Evolutionary conservation across 1,140 invertebrate genomes (phyloP).

Genomic region (Holotrichia oblita): DNA sequence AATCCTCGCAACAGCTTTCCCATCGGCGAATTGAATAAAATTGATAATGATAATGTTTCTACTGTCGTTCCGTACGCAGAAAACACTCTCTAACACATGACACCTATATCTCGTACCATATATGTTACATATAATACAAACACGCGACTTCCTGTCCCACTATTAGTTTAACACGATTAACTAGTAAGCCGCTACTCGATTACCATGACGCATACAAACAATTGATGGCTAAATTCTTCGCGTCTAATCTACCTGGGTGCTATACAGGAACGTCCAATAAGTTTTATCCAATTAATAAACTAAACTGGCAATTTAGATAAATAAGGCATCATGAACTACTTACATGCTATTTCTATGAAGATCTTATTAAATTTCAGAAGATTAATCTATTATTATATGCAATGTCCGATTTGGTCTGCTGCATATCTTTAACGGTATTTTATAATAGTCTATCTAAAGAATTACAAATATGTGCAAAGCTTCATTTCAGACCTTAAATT

Average conservation of each 20-base stretch:
- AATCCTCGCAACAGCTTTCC: neutral
- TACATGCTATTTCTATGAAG: too few species aligned
- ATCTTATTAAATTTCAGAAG: too few species aligned
- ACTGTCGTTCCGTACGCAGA: neutral
- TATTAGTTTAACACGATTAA: conserved; percentile 10
- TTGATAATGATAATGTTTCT: conserved; percentile 4
- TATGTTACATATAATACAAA: neutral
- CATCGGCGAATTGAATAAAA: neutral
- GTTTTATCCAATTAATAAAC: too few species aligned
- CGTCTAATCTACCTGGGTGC: neutral
- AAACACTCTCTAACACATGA: neutral
- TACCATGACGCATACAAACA: conserved; percentile 1
- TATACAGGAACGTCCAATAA: too few species aligned
- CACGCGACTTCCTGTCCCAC: conserved; percentile 18
- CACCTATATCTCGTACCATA: neutral
- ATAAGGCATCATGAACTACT: too few species aligned
- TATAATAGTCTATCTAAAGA: too few species aligned
- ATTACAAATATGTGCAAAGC: too few species aligned
- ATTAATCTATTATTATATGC: too few species aligned
- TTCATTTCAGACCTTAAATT: too few species aligned
- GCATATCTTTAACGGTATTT: too few species aligned
- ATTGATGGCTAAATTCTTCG: neutral
- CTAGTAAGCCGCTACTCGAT: neutral
- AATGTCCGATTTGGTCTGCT: too few species aligned
- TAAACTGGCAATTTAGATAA: too few species aligned